A percentile compares a stretch with the other conserved stretches of the same genome.
Evolutionary conservation across 1,140 invertebrate genomes (phyloP).

Genomic region (Diorhabda sublineata): DNA sequence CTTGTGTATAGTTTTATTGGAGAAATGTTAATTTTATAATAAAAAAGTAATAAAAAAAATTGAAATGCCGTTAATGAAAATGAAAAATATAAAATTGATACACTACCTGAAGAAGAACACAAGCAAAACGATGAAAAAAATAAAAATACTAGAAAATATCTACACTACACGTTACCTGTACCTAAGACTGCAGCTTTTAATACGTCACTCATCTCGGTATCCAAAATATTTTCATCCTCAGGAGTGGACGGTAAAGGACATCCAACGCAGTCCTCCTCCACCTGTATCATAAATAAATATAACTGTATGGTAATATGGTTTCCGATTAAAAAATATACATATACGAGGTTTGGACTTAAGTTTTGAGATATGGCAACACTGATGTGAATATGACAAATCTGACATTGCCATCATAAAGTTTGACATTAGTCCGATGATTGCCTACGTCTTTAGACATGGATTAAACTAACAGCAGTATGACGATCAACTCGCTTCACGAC

Average conservation of each 20-base stretch:
- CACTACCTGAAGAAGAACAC: conserved; percentile 5
- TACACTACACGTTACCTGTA: conserved; percentile 46
- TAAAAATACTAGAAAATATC: conserved; percentile 11
- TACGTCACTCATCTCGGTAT: conserved; percentile 79
- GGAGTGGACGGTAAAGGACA: conserved; percentile 83
- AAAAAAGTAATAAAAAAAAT: not conserved
- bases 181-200: conserved; percentile 74
- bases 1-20: not conserved
- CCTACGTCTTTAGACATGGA: too few relatives aligned
- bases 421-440: too few relatives aligned
- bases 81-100: not conserved
- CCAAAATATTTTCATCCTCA: conserved; percentile 75
- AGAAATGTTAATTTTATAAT: not conserved
- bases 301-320: too few relatives aligned
- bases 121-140: conserved; percentile 12
- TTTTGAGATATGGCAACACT: too few relatives aligned
- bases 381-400: too few relatives aligned
- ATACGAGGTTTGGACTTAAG: too few relatives aligned
- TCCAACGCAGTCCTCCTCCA: conserved; percentile 74
- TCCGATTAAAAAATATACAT: too few relatives aligned
- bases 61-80: not conserved
- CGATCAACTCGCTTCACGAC: too few relatives aligned
- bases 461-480: too few relatives aligned
- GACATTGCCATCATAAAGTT: too few relatives aligned
- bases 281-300: conserved; percentile 37